A percentile compares a stretch with the other conserved stretches of the same genome.
These are phyloP conservation scores for Hedya salicella DNA, from an alignment of 2,888 invertebrate genomes.

Conservation along the genomic window DNA sequence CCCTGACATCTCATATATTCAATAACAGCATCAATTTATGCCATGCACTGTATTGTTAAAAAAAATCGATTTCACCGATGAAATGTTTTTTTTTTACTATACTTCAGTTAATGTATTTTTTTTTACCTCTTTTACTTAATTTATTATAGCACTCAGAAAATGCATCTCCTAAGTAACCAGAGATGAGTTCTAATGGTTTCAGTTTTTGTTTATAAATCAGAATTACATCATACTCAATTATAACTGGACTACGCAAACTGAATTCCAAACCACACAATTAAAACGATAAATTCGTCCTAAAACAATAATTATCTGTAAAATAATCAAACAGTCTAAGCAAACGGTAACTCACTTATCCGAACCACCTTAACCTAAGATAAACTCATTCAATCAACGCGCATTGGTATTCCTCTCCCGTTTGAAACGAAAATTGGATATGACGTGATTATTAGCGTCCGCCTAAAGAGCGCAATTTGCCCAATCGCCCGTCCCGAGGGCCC, in stretches of 20 bases:
- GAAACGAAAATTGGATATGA: conserved; percentile 43
- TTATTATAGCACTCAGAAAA: no score
- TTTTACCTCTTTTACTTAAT: no score
- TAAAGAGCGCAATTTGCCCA: conserved; percentile 45
- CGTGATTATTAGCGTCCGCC: conserved; percentile 43
- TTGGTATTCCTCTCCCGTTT: conserved; percentile 41
- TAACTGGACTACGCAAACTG: no score
- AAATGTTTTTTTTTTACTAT: no score
- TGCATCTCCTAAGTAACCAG: no score
- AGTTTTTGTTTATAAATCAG: no score
- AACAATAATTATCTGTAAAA: background rate
- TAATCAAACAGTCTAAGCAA: conserved; percentile 12
- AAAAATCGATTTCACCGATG: no score
- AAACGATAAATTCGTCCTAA: background rate
- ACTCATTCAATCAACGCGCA: conserved; percentile 41
- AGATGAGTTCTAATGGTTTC: no score
- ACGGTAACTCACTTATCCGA: conserved; percentile 3
- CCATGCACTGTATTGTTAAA: background rate
- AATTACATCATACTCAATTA: no score
- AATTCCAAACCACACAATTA: no score
- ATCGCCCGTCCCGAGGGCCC: conserved; percentile 61
- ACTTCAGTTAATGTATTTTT: no score
- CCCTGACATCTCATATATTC: conserved; percentile 5
- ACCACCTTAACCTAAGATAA: conserved; percentile 31
- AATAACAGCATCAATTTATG: background rate